These are phyloP conservation scores for Phenganax subtilis DNA, from an alignment of 92 coral and sea anemone genomes.

Conservation along the genomic window DNA sequence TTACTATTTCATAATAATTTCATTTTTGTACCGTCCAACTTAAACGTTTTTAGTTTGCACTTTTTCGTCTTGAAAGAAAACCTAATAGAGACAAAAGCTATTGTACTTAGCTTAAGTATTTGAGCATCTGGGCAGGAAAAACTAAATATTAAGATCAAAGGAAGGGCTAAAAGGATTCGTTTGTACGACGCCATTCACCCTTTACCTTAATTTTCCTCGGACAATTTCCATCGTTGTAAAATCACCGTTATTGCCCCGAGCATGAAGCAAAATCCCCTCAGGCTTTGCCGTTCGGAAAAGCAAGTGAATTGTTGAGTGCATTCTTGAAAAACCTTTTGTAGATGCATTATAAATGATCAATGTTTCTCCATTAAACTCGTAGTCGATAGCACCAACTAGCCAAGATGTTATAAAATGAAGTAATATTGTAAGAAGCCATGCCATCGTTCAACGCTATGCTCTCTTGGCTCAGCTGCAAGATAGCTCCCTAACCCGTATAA, in stretches of 20 bases:
- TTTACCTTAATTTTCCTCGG: conserved; percentile 91
- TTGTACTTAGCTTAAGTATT: too few relatives aligned
- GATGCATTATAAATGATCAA: conserved; percentile 53
- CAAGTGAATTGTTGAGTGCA: conserved; percentile 35
- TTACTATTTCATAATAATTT: too few relatives aligned
- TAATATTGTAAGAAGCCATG: conserved; percentile 30
- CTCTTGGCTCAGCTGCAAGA: conserved; percentile 33
- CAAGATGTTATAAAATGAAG: conserved; percentile 4
- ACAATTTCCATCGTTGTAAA: conserved; percentile 80
- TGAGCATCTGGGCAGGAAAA: background rate
- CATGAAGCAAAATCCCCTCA: conserved; percentile 76
- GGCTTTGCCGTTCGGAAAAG: conserved; percentile 78
- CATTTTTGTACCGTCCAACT: too few relatives aligned
- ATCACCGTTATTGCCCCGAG: conserved; percentile 64
- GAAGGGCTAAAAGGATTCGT: background rate
- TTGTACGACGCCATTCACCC: background rate
- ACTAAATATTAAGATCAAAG: background rate
- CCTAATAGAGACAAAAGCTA: too few relatives aligned
- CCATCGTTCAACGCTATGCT: conserved; percentile 31
- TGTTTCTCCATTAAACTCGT: conserved; percentile 68
- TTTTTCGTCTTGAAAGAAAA: too few relatives aligned
- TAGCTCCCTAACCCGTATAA: conserved; percentile 35
- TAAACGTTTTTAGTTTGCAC: too few relatives aligned
- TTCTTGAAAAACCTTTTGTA: background rate
- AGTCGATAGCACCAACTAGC: conserved; percentile 12